Percentiles rank a stretch among this genome's conserved stretches.
Conservation (phyloP, 2,888 invertebrate genomes). For the Leucozona laternaria region DNA sequence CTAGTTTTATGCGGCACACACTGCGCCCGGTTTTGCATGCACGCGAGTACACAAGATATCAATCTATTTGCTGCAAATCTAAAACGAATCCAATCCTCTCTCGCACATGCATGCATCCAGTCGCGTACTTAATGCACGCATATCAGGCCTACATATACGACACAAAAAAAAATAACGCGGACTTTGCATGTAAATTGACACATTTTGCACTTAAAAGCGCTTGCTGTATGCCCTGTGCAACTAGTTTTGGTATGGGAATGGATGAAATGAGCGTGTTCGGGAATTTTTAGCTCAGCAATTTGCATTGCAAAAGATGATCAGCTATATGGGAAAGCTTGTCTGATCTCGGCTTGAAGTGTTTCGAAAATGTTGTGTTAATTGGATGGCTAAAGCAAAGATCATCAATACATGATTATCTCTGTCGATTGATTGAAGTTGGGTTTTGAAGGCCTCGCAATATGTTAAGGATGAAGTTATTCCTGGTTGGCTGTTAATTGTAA, state of each 20-base stretch:
- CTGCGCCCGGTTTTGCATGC: slow-evolving; percentile 31
- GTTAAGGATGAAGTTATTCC: not conserved
- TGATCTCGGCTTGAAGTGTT: slow-evolving; percentile 28
- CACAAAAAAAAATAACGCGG: slow-evolving; percentile 22
- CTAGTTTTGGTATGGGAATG: slow-evolving; percentile 13
- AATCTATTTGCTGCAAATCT: slow-evolving; percentile 44
- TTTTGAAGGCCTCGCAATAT: not conserved
- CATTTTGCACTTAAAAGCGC: slow-evolving; percentile 67
- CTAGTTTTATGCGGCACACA: slow-evolving; percentile 47
- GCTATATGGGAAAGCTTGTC: slow-evolving; percentile 36
- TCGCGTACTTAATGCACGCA: slow-evolving; percentile 53
- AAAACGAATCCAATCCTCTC: slow-evolving; percentile 37
- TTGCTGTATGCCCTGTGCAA: not conserved
- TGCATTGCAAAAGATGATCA: slow-evolving; percentile 60
- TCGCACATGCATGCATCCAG: slow-evolving; percentile 18
- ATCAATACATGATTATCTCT: slow-evolving; percentile 9
- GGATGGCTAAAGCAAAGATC: slow-evolving; percentile 35
- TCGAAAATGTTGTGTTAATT: slow-evolving; percentile 48
- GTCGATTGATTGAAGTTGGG: slow-evolving; percentile 3
- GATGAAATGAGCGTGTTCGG: slow-evolving; percentile 56
- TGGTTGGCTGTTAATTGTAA: not conserved
- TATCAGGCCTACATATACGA: not conserved
- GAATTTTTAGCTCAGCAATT: slow-evolving; percentile 66
- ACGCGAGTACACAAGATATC: slow-evolving; percentile 43
- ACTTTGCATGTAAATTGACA: slow-evolving; percentile 70